These are phyloP conservation scores for Forficula auricularia DNA, from an alignment of 1,140 invertebrate genomes.

Conservation along the genomic window DNA sequence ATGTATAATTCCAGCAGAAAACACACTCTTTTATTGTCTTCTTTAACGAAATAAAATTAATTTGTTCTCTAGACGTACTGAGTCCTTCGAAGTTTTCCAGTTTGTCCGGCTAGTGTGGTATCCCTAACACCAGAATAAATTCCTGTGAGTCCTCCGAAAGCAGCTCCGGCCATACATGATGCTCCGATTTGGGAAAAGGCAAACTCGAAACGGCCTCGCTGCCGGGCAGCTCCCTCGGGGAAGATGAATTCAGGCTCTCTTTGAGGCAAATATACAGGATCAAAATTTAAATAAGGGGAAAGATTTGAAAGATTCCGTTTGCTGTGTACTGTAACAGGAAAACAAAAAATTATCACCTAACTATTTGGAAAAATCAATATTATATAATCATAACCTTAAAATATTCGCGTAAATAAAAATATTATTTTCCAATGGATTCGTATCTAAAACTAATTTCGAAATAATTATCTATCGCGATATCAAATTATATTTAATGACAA, in stretches of 20 bases:
- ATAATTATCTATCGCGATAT: background rate
- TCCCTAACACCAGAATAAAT: conserved; percentile 72
- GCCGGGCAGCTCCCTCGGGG: conserved; percentile 65
- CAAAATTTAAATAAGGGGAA: conserved; percentile 85
- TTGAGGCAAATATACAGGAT: conserved; percentile 62
- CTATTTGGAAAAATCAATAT: background rate
- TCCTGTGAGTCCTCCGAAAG: conserved; percentile 64
- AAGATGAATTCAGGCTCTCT: conserved; percentile 84
- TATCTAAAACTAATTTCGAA: background rate
- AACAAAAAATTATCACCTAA: background rate
- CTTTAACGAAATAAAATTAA: too few relatives aligned
- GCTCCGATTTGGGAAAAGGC: conserved; percentile 87
- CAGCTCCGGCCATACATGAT: conserved; percentile 65
- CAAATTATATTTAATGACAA: background rate
- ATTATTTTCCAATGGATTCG: too few relatives aligned
- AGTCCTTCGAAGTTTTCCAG: conserved; percentile 72
- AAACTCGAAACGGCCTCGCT: conserved; percentile 67
- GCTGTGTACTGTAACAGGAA: conserved; percentile 18
- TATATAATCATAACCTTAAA: background rate
- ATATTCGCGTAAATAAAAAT: too few relatives aligned
- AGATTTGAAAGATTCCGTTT: conserved; percentile 32
- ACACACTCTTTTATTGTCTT: too few relatives aligned
- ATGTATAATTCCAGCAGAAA: too few relatives aligned
- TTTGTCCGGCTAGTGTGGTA: conserved; percentile 64
- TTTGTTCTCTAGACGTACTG: too few relatives aligned